These are phyloP conservation scores for Cossypha polioptera DNA, from an alignment of 2,797 vertebrate genomes.

Conservation along the genomic window DNA sequence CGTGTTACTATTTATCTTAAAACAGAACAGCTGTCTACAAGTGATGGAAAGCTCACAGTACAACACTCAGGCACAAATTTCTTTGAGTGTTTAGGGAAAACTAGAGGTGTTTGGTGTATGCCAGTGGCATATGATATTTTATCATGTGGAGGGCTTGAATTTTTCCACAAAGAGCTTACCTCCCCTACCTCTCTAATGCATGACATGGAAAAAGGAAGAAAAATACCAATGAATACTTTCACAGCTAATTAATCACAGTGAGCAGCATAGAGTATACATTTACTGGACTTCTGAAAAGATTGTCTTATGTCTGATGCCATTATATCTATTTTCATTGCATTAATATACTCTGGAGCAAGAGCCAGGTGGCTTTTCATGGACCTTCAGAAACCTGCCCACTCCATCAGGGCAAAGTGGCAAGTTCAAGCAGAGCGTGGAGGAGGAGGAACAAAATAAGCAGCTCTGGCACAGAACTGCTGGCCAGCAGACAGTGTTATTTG, in stretches of 20 bases:
- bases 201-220: background rate
- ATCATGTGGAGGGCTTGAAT: background rate
- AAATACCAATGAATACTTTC: background rate
- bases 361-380: background rate
- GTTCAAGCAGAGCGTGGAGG: background rate
- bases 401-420: background rate
- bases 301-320: background rate
- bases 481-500: background rate
- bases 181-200: background rate
- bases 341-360: background rate
- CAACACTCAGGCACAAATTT: background rate
- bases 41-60: background rate
- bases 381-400: background rate
- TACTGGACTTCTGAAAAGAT: background rate
- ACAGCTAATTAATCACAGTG: slow-evolving; percentile 4
- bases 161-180: background rate
- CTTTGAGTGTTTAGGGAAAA: background rate
- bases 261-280: background rate
- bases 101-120: background rate
- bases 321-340: slow-evolving; percentile 2
- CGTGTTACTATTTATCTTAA: background rate
- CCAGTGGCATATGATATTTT: background rate
- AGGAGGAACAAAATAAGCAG: background rate
- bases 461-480: background rate
- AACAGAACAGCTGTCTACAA: background rate